phyloP scores from a whole-genome alignment of 2,797 vertebrate species.

The Halcyon badia region DNA sequence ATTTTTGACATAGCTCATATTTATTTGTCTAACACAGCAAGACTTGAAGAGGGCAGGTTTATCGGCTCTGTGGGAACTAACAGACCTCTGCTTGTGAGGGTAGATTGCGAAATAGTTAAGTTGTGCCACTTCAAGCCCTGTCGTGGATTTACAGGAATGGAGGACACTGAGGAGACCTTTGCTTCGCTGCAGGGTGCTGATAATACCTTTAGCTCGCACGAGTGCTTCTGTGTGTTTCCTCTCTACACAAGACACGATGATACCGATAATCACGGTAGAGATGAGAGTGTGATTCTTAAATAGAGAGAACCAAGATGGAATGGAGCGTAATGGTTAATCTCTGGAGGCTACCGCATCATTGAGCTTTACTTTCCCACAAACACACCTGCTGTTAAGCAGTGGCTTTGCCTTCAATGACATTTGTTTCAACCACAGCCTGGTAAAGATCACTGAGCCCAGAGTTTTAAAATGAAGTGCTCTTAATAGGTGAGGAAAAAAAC shows the following conservation, averaged over 20 bases:
- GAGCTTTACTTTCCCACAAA: conserved; percentile 54
- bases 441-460: background rate
- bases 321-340: conserved; percentile 25
- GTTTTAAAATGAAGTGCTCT: conserved; percentile 24
- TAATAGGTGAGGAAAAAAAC: background rate
- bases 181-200: background rate
- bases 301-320: background rate
- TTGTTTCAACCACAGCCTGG: conserved; percentile 57
- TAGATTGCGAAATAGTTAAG: background rate
- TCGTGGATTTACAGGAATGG: background rate
- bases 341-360: conserved; percentile 2
- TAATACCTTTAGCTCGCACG: background rate
- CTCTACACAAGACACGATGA: background rate
- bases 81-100: background rate
- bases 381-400: conserved; percentile 53
- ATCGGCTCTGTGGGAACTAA: background rate
- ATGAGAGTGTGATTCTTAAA: background rate
- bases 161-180: background rate
- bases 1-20: fast-evolving
- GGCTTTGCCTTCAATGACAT: conserved; percentile 53
- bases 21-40: background rate
- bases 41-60: background rate
- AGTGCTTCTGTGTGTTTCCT: background rate
- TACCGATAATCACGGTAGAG: background rate
- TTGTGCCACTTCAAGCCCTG: background rate